Evolutionary conservation across 2,797 vertebrate species (phyloP), one percentile per base, ranked within the genome.

Genomic region (Sebastes paucispinis): DNA sequence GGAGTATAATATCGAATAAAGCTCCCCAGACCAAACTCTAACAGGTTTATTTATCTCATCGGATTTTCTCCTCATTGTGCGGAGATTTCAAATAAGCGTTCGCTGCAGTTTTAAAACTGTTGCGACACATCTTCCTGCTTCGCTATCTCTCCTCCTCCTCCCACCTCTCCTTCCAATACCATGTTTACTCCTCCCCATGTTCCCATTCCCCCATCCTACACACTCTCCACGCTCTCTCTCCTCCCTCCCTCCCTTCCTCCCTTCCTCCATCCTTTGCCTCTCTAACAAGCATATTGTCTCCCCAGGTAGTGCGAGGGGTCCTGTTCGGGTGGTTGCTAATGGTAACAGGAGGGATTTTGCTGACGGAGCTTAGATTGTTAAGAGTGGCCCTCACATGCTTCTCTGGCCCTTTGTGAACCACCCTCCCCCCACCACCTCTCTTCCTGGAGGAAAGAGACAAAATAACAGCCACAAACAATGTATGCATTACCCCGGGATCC

Each of bases 231-330:
- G 13, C 43, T 50, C 65, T 47, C 52, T 36, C 34, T 12, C 31
- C 29, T 31, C 29, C 29, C 10, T 31, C 63, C 31, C 52, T 36
- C 10, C 34, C 10, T 34, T 12, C 36, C 68, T 75, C 76, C 32
- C 72, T 60, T 57, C 75, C 59, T 81, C 76, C 60, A 72, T 54
- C 69, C 77, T 88, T 73, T 84, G 58, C 82, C 73, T 88, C 83
- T 81, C 84, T 93, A 93, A 94, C 90, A 88, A 93, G 92, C 86
- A 79, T 22, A 83, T 81, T 83, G 79, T 81, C 77, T 93, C 88
- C 89, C 81, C 83, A 84, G 86, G 87, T 86, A 77, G 60, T 63
- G 67, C 65, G 66, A 81, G 70, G 78, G 89, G 83, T 90, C 77
- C 75, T 89, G 71, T 88, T 90, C 88, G 80, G 66, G 14, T 83